Evolutionary conservation across 1,140 invertebrate species (phyloP), one percentile per base, ranked within the genome.

Genomic region (Cheumatopsyche charites): DNA sequence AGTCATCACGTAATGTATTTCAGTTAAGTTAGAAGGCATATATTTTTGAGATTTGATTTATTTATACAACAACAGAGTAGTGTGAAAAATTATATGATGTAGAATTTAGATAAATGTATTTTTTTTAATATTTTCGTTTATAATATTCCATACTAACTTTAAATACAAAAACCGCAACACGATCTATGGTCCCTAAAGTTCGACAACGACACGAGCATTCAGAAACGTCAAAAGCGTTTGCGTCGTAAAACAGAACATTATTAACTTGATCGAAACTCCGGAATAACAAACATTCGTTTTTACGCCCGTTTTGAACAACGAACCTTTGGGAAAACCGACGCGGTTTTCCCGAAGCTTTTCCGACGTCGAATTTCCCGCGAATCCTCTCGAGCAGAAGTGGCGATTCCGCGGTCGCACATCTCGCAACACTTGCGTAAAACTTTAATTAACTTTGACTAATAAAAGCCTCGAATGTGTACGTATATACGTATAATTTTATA

Each of bases 361-460:
- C 13, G 49, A 4, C 21, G 55, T 17, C 4, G 21, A 58, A 58
- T 58, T 58, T 58, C 23, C 17, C 23, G 6, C 21, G 12, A 25
- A n/a, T 21, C 19, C 7, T 23, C 23, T 19, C n/a, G 13, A 52
- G 49, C 49, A 58, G 21, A 58, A 23, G 55, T 58, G 55, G 23
- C 55, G 55, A 58, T 58, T 58, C 25, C 23, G 55, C 55, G 55
- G 55, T 25, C 55, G 21, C 55, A n/a, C 7, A 21, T 58, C 23
- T 58, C 55, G 21, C 23, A 66, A 47, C 63, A 66, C 43, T 47
- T 66, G 29, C 29, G 63, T 66, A 66, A 47, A 66, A 66, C 41
- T 66, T 66, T 66, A 66, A 66, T 66, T 66, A 66, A 66, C 41
- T 66, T 66, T 66, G 36, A 41, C 42, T 19, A 11, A 49, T 12